phyloP scores from a whole-genome alignment of 2,888 invertebrate species.

The Caenorhabditis sp. region DNA sequence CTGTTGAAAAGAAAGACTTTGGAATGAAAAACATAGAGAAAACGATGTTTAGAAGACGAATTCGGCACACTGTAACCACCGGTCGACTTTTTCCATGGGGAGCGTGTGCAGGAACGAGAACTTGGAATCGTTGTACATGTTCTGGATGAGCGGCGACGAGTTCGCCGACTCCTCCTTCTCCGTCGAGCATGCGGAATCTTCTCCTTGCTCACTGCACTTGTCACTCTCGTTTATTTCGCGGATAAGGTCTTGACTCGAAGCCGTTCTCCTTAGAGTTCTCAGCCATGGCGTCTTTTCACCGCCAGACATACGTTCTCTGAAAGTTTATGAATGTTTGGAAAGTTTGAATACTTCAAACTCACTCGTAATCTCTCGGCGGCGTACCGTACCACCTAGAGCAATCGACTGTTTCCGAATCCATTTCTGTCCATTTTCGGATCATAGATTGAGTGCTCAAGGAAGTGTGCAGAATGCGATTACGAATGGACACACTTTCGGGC shows the following conservation, averaged over 20 bases:
- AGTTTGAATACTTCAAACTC: background rate
- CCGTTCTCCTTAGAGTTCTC: constrained; percentile 52
- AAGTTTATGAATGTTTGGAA: background rate
- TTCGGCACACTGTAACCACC: constrained; percentile 53
- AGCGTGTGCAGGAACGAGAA: constrained; percentile 51
- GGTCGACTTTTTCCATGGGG: constrained; percentile 57
- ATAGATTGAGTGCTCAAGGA: constrained; percentile 36
- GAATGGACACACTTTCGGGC: constrained; percentile 12
- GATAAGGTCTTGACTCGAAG: constrained; percentile 42
- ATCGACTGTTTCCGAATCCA: constrained; percentile 29
- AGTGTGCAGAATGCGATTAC: constrained; percentile 42
- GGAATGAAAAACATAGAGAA: background rate
- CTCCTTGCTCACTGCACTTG: background rate
- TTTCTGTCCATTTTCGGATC: constrained; percentile 52
- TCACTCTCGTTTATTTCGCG: constrained; percentile 20
- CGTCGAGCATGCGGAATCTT: constrained; percentile 50
- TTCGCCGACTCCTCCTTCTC: background rate
- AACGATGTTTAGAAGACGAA: constrained; percentile 36
- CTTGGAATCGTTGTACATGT: constrained; percentile 58
- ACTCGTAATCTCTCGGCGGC: constrained; percentile 59
- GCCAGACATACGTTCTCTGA: background rate
- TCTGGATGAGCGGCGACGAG: constrained; percentile 24
- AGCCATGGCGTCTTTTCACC: constrained; percentile 48
- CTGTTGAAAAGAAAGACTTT: background rate
- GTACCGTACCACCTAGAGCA: constrained; percentile 53